Conservation (phyloP, 2,888 invertebrate species). For the Heterodera filipjevi region DNA sequence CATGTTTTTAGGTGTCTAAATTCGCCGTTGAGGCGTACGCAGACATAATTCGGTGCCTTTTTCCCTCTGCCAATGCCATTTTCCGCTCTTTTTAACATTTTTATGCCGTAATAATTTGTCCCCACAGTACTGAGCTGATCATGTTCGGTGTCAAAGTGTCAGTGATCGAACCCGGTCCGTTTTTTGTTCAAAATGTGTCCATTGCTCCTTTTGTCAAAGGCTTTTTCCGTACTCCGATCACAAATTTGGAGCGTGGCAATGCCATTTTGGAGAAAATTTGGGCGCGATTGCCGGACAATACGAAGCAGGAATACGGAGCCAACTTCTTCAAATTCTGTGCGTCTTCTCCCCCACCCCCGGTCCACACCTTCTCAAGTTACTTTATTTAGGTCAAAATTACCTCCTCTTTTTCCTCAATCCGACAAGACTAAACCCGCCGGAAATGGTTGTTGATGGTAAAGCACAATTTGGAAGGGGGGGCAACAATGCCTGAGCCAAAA, state of each 20-base stretch:
- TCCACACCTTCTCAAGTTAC: background rate
- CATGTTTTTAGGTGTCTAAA: slow-evolving; percentile 45
- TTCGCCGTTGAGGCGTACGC: slow-evolving; percentile 56
- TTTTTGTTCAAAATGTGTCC: background rate
- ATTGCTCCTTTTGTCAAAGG: slow-evolving; percentile 5
- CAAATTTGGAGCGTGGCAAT: slow-evolving; percentile 37
- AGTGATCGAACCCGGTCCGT: slow-evolving; percentile 53
- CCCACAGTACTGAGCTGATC: slow-evolving; percentile 51
- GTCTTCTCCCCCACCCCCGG: background rate
- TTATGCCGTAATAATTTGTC: background rate
- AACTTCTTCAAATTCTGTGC: slow-evolving; percentile 31
- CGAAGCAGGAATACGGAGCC: slow-evolving; percentile 46
- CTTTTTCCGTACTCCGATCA: slow-evolving; percentile 46
- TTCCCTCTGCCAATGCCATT: background rate
- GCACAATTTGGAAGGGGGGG: too few relatives aligned
- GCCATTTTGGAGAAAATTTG: slow-evolving; percentile 41
- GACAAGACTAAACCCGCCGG: slow-evolving; percentile 16
- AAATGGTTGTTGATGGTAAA: slow-evolving; percentile 18
- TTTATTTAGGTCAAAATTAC: slow-evolving; percentile 4
- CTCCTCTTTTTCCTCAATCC: slow-evolving; percentile 18
- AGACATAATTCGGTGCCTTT: slow-evolving; percentile 48
- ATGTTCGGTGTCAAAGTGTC: slow-evolving; percentile 58
- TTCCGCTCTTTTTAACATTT: too few relatives aligned
- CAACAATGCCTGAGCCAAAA: too few relatives aligned
- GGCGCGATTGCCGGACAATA: slow-evolving; percentile 36